These are phyloP conservation scores for Meta bourneti DNA, from an alignment of 2,888 invertebrate species.

Conservation along the genomic window DNA sequence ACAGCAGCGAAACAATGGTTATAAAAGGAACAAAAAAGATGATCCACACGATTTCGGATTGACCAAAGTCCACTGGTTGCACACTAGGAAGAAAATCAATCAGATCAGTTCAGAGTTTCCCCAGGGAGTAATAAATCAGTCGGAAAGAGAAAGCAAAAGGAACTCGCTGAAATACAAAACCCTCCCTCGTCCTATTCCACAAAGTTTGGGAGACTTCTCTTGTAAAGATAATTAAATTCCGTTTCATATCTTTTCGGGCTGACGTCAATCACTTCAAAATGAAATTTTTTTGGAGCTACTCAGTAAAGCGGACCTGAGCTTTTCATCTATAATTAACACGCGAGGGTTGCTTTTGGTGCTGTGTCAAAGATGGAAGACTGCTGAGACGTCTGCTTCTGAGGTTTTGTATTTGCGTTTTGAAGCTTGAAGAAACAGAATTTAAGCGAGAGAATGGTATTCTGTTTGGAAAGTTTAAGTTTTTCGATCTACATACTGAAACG, in stretches of 20 bases:
- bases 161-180: conserved; percentile 69
- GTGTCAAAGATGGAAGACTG: background rate
- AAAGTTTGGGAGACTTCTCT: background rate
- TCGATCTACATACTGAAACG: too few species aligned
- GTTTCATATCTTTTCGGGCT: background rate
- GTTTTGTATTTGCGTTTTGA: too few species aligned
- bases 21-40: conserved; percentile 60
- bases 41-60: conserved; percentile 56
- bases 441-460: too few species aligned
- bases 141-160: conserved; percentile 46
- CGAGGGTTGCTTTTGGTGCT: background rate
- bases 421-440: too few species aligned
- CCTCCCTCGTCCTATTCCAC: background rate
- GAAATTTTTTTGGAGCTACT: background rate
- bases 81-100: conserved; percentile 66
- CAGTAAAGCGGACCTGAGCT: background rate
- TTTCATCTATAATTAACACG: background rate
- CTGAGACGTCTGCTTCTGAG: background rate
- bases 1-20: conserved; percentile 62
- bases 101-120: conserved; percentile 49
- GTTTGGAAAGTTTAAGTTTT: too few species aligned
- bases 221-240: conserved; percentile 1
- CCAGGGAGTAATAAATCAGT: conserved; percentile 62
- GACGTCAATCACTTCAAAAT: background rate
- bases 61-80: conserved; percentile 67